Evolutionary conservation across 2,888 invertebrate genomes (phyloP).

Genomic region (Scaptomyza tumidula): DNA sequence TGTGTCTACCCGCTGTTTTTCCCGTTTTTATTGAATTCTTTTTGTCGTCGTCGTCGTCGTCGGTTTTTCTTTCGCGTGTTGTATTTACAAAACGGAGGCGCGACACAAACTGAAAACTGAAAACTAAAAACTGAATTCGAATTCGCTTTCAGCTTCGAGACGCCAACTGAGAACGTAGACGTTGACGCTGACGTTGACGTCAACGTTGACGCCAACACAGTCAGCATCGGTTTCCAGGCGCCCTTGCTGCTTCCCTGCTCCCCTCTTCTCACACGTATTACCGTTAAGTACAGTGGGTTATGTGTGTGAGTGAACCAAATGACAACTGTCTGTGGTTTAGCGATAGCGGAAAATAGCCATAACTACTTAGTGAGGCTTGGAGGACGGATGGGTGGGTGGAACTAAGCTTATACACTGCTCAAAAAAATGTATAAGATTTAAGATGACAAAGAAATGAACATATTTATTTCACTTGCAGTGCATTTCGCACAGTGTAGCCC

Average conservation of each 20-base stretch:
- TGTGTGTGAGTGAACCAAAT: conserved; percentile 23
- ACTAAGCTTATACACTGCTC: conserved; percentile 27
- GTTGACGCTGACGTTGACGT: conserved; percentile 3
- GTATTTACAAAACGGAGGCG: conserved; percentile 82
- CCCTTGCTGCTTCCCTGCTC: conserved; percentile 18
- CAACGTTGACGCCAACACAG: conserved; percentile 14
- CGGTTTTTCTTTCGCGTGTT: conserved; percentile 65
- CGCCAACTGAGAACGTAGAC: conserved; percentile 1
- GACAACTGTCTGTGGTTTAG: conserved; percentile 24
- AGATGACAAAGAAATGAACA: no score
- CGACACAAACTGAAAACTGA: conserved; percentile 81
- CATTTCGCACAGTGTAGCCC: conserved; percentile 54
- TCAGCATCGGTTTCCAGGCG: conserved; percentile 46
- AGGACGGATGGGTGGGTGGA: neutral
- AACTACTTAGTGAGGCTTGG: conserved; percentile 12
- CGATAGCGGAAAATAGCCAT: conserved; percentile 24
- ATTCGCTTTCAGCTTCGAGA: conserved; percentile 68
- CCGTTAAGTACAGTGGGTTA: conserved; percentile 44
- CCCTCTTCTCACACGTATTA: conserved; percentile 11
- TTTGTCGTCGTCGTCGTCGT: conserved; percentile 37
- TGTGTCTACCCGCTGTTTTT: conserved; percentile 45
- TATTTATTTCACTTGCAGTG: no score
- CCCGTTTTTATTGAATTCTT: conserved; percentile 30
- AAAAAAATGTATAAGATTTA: neutral
- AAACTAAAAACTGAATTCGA: conserved; percentile 70